phyloP scores from a whole-genome alignment of 1,140 invertebrate genomes.

The Hypsibius dujardini region DNA sequence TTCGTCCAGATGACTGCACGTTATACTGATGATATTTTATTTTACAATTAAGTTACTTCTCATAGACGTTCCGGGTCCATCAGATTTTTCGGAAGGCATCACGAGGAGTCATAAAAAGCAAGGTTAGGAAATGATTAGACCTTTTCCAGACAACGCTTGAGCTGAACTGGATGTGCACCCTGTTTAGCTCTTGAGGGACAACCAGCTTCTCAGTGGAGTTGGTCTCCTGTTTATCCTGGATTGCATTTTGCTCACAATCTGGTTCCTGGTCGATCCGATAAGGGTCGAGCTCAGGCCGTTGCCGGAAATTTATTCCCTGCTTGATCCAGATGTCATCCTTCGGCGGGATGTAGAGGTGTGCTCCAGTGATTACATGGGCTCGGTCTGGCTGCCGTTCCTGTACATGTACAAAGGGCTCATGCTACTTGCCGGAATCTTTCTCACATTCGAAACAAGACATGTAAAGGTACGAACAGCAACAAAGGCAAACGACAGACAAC shows the following conservation, averaged over 20 bases:
- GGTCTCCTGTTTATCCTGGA: conserved; percentile 57
- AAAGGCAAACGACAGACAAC: too few relatives aligned
- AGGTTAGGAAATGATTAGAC: conserved; percentile 37
- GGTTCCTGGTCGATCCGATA: conserved; percentile 65
- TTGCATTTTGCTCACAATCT: conserved; percentile 53
- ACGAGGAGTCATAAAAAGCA: conserved; percentile 45
- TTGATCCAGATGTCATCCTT: conserved; percentile 58
- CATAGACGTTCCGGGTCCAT: conserved; percentile 66
- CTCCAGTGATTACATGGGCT: conserved; percentile 59
- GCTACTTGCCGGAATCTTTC: conserved; percentile 49
- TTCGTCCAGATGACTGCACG: too few relatives aligned
- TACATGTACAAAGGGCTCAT: conserved; percentile 75
- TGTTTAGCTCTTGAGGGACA: conserved; percentile 64
- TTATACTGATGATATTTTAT: too few relatives aligned
- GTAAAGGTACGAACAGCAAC: conserved; percentile 13
- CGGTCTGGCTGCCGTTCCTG: conserved; percentile 58
- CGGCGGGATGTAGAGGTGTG: conserved; percentile 71
- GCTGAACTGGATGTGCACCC: too few relatives aligned
- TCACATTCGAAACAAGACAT: background rate
- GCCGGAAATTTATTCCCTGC: background rate
- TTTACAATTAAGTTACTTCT: too few relatives aligned
- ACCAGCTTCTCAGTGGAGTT: conserved; percentile 58
- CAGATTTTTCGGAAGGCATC: conserved; percentile 57
- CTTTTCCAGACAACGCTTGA: too few relatives aligned
- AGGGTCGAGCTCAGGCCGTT: conserved; percentile 30